Percentiles rank a stretch among this genome's conserved stretches.
Conservation (phyloP, 2,888 invertebrate genomes). For the Spodoptera picta region DNA sequence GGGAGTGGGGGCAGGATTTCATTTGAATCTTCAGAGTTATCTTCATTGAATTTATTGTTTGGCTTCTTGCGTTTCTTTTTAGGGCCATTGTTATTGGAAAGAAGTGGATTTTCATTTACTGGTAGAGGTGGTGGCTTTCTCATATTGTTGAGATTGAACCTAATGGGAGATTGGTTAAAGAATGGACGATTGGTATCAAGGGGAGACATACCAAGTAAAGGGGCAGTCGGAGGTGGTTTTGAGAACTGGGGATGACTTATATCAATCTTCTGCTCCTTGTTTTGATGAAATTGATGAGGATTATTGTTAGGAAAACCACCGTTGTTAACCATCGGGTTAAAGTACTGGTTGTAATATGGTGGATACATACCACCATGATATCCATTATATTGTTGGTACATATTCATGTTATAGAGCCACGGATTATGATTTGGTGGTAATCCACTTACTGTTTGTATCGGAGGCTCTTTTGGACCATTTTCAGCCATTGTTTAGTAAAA, state of each 20-base stretch:
- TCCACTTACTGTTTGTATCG: conserved; percentile 83
- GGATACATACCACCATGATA: conserved; percentile 82
- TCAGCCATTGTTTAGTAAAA: conserved; percentile 71
- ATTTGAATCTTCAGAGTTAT: conserved; percentile 45
- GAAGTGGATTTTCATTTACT: conserved; percentile 80
- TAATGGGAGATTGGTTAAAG: conserved; percentile 82
- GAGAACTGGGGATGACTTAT: conserved; percentile 73
- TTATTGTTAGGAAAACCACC: conserved; percentile 69
- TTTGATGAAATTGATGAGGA: conserved; percentile 74
- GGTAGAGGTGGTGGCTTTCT: conserved; percentile 79
- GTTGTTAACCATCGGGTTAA: conserved; percentile 79
- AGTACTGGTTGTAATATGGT: conserved; percentile 86
- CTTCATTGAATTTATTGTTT: conserved; percentile 87
- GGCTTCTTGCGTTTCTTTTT: conserved; percentile 93
- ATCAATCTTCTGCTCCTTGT: conserved; percentile 70
- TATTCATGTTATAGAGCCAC: conserved; percentile 83
- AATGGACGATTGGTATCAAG: conserved; percentile 80
- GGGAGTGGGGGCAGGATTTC: conserved; percentile 86
- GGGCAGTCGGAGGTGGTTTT: conserved; percentile 75
- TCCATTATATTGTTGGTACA: conserved; percentile 79
- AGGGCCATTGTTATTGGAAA: conserved; percentile 83
- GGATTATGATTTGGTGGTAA: conserved; percentile 79
- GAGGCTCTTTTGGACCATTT: conserved; percentile 81
- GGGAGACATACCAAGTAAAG: conserved; percentile 83
- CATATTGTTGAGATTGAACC: conserved; percentile 82